These are phyloP conservation scores for Lottia gigantea DNA, from an alignment of 2,888 invertebrate species.

Conservation along the genomic window DNA sequence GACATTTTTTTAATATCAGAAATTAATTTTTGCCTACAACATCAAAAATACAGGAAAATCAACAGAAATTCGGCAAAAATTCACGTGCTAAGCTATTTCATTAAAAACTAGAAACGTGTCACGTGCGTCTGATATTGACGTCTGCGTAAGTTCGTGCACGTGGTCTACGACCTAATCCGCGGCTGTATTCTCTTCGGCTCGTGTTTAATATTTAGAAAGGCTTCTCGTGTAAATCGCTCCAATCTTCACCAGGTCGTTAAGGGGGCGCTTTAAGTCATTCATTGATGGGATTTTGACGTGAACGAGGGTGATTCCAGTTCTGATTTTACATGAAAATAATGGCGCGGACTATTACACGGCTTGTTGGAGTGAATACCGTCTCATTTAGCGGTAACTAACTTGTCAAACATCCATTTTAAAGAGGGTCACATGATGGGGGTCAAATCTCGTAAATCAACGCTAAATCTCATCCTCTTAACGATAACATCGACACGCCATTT, in stretches of 20 bases:
- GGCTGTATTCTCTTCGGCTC: not conserved
- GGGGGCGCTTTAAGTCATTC: constrained; percentile 11
- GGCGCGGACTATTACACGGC: not conserved
- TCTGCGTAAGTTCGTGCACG: not conserved
- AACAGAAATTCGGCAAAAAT: not conserved
- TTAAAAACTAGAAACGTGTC: not conserved
- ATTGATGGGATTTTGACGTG: constrained; percentile 1
- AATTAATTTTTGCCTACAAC: constrained; percentile 4
- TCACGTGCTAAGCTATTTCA: constrained; percentile 7
- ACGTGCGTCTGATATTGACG: constrained; percentile 3
- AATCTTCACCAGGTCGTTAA: constrained; percentile 4
- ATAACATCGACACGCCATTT: not conserved
- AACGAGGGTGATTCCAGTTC: not conserved
- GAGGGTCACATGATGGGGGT: constrained; percentile 9
- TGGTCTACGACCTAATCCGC: not conserved
- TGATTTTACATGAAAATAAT: not conserved
- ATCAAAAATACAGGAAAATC: not conserved
- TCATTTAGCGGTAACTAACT: constrained; percentile 5
- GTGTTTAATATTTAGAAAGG: constrained; percentile 8
- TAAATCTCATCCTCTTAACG: not conserved
- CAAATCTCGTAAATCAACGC: constrained; percentile 9
- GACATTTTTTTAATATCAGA: not conserved
- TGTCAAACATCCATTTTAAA: constrained; percentile 3
- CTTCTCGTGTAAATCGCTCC: constrained; percentile 9
- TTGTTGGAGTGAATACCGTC: not conserved